These are phyloP conservation scores for Masnerella sp. DNA, from an alignment of 2,888 invertebrate genomes.

Conservation along the genomic window DNA sequence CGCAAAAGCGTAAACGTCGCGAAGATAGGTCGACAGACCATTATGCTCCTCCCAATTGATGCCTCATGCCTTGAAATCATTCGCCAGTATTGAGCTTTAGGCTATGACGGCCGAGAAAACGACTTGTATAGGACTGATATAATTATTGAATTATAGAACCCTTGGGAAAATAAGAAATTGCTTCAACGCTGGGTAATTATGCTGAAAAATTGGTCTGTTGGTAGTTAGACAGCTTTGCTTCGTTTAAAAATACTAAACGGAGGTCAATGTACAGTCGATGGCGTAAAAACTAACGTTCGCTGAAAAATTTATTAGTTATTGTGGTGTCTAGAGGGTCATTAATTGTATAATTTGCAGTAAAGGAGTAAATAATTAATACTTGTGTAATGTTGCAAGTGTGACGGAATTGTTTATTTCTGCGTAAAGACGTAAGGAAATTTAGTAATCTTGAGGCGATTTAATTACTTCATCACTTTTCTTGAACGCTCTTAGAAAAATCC, in stretches of 20 bases:
- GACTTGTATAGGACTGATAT: constrained; percentile 36
- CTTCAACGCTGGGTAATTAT: constrained; percentile 21
- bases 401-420: too few relatives aligned
- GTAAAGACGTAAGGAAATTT: too few relatives aligned
- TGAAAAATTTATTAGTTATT: too few relatives aligned
- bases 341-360: too few relatives aligned
- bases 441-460: too few relatives aligned
- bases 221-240: constrained; percentile 1
- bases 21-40: constrained; percentile 50
- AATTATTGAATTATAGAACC: constrained; percentile 53
- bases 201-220: constrained; percentile 9
- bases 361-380: too few relatives aligned
- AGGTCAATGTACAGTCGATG: too few relatives aligned
- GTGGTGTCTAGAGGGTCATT: too few relatives aligned
- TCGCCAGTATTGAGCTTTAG: constrained; percentile 45
- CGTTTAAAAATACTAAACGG: neutral
- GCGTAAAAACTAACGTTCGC: too few relatives aligned
- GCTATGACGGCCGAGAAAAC: constrained; percentile 38
- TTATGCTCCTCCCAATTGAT: constrained; percentile 43
- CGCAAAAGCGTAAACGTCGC: constrained; percentile 64
- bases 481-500: too few relatives aligned
- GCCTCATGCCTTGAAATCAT: constrained; percentile 56
- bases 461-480: too few relatives aligned
- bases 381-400: too few relatives aligned
- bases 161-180: constrained; percentile 30